phyloP scores from a whole-genome alignment of 2,113 vertebrate species.

The Zootoca vivipara region DNA sequence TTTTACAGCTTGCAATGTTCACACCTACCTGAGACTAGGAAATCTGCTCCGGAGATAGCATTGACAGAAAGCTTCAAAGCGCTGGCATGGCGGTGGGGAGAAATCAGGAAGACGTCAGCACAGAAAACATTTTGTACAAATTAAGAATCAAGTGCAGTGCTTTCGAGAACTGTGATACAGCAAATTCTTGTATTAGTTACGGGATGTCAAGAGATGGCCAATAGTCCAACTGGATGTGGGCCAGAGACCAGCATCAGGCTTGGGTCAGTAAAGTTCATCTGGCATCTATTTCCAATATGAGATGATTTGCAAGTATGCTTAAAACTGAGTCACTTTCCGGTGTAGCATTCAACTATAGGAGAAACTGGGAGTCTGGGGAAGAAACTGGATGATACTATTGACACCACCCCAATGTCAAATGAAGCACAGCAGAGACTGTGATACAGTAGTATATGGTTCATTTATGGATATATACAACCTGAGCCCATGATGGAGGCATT shows the following conservation, averaged over 20 bases:
- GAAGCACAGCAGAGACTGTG: too few relatives aligned
- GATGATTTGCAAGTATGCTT: background rate
- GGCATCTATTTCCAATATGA: background rate
- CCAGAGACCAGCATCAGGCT: background rate
- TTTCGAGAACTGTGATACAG: background rate
- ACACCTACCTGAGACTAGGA: background rate
- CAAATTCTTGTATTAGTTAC: background rate
- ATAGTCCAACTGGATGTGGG: background rate
- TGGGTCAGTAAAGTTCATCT: background rate
- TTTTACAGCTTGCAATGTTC: background rate
- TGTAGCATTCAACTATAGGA: background rate
- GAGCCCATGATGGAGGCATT: too few relatives aligned
- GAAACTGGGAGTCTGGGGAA: background rate
- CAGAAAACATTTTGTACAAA: conserved; percentile 8
- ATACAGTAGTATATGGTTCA: too few relatives aligned
- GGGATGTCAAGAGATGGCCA: background rate
- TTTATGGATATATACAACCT: too few relatives aligned
- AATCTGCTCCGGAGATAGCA: fast-evolving
- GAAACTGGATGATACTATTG: too few relatives aligned
- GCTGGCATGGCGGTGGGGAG: background rate
- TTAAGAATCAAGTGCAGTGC: background rate
- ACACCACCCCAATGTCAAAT: too few relatives aligned
- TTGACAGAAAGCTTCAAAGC: background rate
- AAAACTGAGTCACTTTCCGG: background rate
- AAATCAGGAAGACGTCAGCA: background rate